phyloP scores from a whole-genome alignment of 1,140 invertebrate species.

The Penaeus japonicus region DNA sequence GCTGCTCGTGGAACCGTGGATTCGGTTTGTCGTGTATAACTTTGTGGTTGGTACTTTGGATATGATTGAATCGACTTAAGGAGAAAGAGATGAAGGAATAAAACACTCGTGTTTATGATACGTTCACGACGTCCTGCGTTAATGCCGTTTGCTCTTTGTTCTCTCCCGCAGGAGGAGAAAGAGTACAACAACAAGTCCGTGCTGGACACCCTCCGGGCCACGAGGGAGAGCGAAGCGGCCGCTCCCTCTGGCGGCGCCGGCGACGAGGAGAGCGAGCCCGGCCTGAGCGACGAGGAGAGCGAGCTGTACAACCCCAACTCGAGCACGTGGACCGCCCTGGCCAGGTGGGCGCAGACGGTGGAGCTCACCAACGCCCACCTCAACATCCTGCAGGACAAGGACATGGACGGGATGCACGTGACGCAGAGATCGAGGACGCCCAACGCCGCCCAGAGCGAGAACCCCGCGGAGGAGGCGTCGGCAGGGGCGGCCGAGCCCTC shows the following conservation, averaged over 20 bases:
- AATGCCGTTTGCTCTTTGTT: not conserved
- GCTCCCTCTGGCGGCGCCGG: not conserved
- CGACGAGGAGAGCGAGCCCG: not conserved
- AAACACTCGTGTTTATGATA: too few relatives aligned
- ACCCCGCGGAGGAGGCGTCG: not conserved
- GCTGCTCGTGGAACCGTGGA: too few relatives aligned
- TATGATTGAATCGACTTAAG: too few relatives aligned
- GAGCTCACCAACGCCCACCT: not conserved
- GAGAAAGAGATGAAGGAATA: too few relatives aligned
- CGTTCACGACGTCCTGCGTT: too few relatives aligned
- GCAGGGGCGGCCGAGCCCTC: not conserved
- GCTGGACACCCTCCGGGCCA: conserved; percentile 31
- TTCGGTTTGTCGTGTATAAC: too few relatives aligned
- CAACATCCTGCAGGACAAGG: not conserved
- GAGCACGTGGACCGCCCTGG: conserved; percentile 17
- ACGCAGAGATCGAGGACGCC: not conserved
- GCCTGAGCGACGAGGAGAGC: not conserved
- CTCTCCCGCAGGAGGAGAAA: conserved; percentile 38
- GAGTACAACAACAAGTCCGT: conserved; percentile 41
- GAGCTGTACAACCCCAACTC: conserved; percentile 36
- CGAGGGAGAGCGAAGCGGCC: not conserved
- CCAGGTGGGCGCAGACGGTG: conserved; percentile 13
- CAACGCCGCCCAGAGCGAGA: too few relatives aligned
- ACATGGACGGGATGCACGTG: not conserved
- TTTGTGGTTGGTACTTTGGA: too few relatives aligned